Base-by-base conservation (phyloP, 2,888 invertebrate genomes). In the Eucriotettix oculatus region DNA sequence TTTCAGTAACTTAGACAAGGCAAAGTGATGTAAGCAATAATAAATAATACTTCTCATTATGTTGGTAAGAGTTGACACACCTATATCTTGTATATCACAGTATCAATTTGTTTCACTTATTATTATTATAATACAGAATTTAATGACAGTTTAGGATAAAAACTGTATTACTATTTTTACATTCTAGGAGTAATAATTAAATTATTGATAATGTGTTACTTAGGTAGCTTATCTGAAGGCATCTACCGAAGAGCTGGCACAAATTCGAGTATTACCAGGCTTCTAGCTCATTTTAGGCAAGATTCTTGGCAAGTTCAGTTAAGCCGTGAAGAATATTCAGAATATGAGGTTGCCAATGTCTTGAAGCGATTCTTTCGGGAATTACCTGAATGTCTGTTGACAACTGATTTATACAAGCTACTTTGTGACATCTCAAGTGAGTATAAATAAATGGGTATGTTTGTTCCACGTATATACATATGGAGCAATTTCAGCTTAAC, bases 301-400 rank as follows among this genome's bases (percentile, higher is more conserved):
- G 88, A 94, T 71, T 88, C 93, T 14, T 90, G 90, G 82, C 82
- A 85, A 9, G 88, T 93, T 9, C 89, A 90, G 71, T 79, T 94
- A 56, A 85, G 85, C 14, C 78, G 80, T 9, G 82, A 82, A 54
- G 83, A 85, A 58, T 90, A 86, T 68, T 82, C 84, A 0, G 91
- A 92, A 67, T 88, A 93, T 71, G 94, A 94, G 70, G 91, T 94
- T 14, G 87, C 92, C 7, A 90, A 87, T 48, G 89, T 87, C 0
- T 75, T 95, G 10, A 92, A 94, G 72, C 77, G 93, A 62, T 95
- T 93, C 75, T 86, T 95, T 72, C 78, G 93, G n/a, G 90, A 90
- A 67, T 76, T 95, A 58, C 88, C 90, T 0, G 90, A 92, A 68
- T 85, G 92, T 1, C 75, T 95, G 42, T 76, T 95, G 62, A 87